Conservation (phyloP, 2,888 invertebrate species). For the Trissonchulus sp. region DNA sequence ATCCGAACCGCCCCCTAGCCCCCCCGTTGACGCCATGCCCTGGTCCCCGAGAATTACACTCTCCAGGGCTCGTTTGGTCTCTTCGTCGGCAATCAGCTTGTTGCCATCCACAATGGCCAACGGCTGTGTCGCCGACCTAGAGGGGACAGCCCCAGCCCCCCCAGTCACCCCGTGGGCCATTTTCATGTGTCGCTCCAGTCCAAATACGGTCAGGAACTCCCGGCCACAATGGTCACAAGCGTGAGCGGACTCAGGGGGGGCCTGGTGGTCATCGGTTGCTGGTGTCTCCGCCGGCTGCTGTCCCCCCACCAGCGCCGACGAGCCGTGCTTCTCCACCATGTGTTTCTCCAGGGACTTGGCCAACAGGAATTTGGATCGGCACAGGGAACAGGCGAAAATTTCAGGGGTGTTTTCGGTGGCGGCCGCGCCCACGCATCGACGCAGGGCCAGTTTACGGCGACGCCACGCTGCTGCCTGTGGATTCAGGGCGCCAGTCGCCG, state of each 20-base stretch:
- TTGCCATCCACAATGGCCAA: not conserved
- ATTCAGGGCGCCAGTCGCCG: too few species aligned
- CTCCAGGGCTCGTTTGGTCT: not conserved
- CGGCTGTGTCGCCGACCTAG: not conserved
- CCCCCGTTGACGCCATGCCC: not conserved
- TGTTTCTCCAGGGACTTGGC: not conserved
- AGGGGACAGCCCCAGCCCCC: not conserved
- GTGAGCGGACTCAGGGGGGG: slow-evolving; percentile 3
- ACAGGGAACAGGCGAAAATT: not conserved
- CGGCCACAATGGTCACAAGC: slow-evolving; percentile 27
- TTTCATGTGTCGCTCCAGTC: slow-evolving; percentile 42
- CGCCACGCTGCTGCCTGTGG: too few species aligned
- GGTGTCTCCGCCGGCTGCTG: not conserved
- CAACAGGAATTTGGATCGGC: not conserved
- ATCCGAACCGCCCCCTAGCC: too few species aligned
- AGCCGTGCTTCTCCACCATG: not conserved
- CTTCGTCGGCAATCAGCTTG: not conserved
- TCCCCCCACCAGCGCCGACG: not conserved
- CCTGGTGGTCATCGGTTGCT: not conserved
- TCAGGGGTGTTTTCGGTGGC: not conserved
- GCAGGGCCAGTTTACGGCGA: not conserved
- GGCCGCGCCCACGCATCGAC: not conserved
- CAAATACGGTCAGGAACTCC: slow-evolving; percentile 42
- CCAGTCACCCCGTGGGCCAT: slow-evolving; percentile 15
- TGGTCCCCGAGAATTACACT: not conserved